Conservation (phyloP, 2,888 invertebrate genomes). For the Eilema sororculum region DNA sequence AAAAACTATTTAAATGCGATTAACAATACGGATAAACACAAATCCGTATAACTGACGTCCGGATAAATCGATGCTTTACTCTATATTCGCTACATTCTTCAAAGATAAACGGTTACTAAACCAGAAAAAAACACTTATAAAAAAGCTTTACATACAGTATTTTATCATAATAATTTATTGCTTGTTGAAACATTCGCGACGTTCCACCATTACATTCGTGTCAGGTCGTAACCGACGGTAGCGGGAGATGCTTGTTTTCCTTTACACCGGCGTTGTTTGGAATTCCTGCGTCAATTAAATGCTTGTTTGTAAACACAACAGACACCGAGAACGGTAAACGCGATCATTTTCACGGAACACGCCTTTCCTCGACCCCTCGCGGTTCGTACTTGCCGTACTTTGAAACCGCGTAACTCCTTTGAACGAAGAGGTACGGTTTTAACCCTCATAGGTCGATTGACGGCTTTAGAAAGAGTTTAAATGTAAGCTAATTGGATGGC, state of each 20-base stretch:
- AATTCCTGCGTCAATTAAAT: slow-evolving; percentile 81
- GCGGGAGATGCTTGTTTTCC: slow-evolving; percentile 69
- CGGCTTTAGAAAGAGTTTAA: slow-evolving; percentile 37
- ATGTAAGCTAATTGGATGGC: slow-evolving; percentile 40
- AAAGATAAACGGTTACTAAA: neutral
- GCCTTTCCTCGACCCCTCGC: slow-evolving; percentile 60
- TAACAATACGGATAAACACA: neutral
- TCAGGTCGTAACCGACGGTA: slow-evolving; percentile 53
- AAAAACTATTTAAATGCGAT: neutral
- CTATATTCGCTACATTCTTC: neutral
- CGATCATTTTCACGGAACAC: slow-evolving; percentile 74
- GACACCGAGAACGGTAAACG: slow-evolving; percentile 66
- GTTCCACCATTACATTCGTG: slow-evolving; percentile 39
- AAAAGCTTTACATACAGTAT: neutral
- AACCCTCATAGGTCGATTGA: slow-evolving; percentile 56
- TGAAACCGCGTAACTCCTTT: slow-evolving; percentile 63
- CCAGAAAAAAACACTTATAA: neutral
- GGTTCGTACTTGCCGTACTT: slow-evolving; percentile 53
- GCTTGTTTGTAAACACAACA: slow-evolving; percentile 79
- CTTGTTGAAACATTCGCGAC: slow-evolving; percentile 41
- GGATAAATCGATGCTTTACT: neutral
- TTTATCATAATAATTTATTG: slow-evolving; percentile 8
- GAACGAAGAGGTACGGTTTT: slow-evolving; percentile 51
- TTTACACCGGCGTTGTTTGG: slow-evolving; percentile 73
- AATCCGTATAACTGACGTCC: neutral